Evolutionary conservation across 2,888 invertebrate species (phyloP), one percentile per base, ranked within the genome.

Genomic region (Rhyacophila evoluta): DNA sequence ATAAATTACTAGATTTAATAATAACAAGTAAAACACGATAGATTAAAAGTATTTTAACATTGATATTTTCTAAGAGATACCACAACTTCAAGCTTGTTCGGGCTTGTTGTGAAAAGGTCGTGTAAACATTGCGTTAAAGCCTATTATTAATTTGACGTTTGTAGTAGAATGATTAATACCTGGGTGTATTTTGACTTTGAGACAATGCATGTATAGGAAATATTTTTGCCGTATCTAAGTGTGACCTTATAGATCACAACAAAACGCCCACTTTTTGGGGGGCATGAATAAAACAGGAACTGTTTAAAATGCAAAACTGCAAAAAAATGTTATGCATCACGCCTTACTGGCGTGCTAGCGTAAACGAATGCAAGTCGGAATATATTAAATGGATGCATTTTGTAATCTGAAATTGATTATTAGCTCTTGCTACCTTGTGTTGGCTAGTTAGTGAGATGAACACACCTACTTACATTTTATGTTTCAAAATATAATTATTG

Each of bases 181-280:
- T 8, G 19, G 25, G 19, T 55, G 10, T 19, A 55, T 12, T 8
- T 55, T 55, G 25, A 1, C 1, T 19, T 55, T 55, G 8, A 41
- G 19, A 41, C 41, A 6, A 15, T 41, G 12, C 41, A 41, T 25
- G 55, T 55, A 15, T 55, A 55, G 55, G 68, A 68, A 37, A 38
- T n/a, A 39, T 38, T 75, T 37, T 69, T 27, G 15, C 39, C 8
- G 28, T 29, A 41, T 69, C 39, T 70, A 75, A 29, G 36, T 38
- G 68, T 75, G 75, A 75, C 75, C 75, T 75, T 75, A 19, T 70
- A 38, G 69, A 39, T 39, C 70, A 70, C 69, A 75, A 15, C 69
- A 75, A 15, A 75, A 69, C 69, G 70, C 39, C 75, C 75, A 70
- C 55, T 55, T 19, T 55, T 55, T 55, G 15, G 25, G 55, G 10